phyloP scores from a whole-genome alignment of 2,113 vertebrate species.

The Carassius auratus region DNA sequence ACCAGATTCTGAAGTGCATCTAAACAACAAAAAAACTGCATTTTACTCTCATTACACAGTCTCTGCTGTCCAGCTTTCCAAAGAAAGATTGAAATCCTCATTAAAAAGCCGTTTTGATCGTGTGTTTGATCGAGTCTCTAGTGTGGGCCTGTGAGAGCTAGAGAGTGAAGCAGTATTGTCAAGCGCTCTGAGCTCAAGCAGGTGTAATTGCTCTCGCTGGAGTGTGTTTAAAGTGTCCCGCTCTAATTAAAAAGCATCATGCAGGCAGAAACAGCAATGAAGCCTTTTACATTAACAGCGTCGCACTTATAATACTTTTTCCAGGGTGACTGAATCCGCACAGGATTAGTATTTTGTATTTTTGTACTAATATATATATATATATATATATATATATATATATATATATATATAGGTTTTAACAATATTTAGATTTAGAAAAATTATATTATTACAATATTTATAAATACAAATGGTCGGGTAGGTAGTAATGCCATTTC shows the following conservation, averaged over 20 bases:
- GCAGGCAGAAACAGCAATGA: too few relatives aligned
- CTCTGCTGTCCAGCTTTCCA: not conserved
- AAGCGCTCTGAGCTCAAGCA: not conserved
- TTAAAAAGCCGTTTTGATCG: not conserved
- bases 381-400: too few relatives aligned
- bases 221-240: not conserved
- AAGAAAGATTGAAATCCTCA: not conserved
- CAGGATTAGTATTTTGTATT: too few relatives aligned
- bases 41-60: not conserved
- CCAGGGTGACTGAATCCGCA: too few relatives aligned
- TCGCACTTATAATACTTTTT: not conserved
- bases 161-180: not conserved
- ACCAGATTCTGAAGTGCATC: conserved; percentile 94
- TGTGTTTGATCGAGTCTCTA: not conserved
- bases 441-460: too few relatives aligned
- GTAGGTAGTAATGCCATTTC: not conserved
- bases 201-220: not conserved
- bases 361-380: too few relatives aligned
- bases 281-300: not conserved
- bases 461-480: not conserved
- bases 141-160: not conserved
- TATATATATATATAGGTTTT: too few relatives aligned
- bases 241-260: not conserved
- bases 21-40: conserved; percentile 54
- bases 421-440: too few relatives aligned